Evolutionary conservation across 2,113 vertebrate genomes (phyloP).

Genomic region (Sterna hirundo): DNA sequence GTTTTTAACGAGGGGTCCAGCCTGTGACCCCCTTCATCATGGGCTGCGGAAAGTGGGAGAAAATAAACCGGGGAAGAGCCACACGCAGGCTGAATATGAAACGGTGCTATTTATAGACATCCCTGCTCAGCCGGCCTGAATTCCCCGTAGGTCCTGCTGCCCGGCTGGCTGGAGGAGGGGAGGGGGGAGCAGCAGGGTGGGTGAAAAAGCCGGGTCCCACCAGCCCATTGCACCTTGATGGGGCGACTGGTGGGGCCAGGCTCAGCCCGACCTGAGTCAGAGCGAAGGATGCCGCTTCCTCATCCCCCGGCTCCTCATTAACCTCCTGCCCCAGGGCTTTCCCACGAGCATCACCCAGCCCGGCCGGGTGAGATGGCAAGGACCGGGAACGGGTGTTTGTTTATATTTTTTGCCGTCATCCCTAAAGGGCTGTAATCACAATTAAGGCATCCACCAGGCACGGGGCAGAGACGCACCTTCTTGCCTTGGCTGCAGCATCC

Average conservation of each 20-base stretch:
- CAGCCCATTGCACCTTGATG: fast-evolving
- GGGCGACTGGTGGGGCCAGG: fast-evolving
- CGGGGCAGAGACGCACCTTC: background rate
- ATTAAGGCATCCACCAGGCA: background rate
- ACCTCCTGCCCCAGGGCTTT: conserved; percentile 39
- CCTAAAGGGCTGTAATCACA: background rate
- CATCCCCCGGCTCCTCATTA: background rate
- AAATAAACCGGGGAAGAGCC: background rate
- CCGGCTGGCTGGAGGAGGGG: fast-evolving
- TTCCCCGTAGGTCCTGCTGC: background rate
- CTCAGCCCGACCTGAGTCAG: conserved; percentile 11
- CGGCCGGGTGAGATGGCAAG: background rate
- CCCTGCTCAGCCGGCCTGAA: background rate
- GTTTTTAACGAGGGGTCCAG: background rate
- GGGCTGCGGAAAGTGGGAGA: background rate
- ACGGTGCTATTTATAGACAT: background rate
- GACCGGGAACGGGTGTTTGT: background rate
- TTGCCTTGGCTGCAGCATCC: fast-evolving
- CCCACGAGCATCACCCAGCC: conserved; percentile 3
- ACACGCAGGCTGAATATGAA: background rate
- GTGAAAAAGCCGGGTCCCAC: background rate
- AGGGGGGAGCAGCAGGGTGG: background rate
- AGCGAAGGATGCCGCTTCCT: background rate
- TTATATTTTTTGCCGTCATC: background rate
- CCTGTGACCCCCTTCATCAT: fast-evolving